Evolutionary conservation across 35 echinoderm and acorn worm genomes (phyloP).

Genomic region (Strongylocentrotus purpuratus): DNA sequence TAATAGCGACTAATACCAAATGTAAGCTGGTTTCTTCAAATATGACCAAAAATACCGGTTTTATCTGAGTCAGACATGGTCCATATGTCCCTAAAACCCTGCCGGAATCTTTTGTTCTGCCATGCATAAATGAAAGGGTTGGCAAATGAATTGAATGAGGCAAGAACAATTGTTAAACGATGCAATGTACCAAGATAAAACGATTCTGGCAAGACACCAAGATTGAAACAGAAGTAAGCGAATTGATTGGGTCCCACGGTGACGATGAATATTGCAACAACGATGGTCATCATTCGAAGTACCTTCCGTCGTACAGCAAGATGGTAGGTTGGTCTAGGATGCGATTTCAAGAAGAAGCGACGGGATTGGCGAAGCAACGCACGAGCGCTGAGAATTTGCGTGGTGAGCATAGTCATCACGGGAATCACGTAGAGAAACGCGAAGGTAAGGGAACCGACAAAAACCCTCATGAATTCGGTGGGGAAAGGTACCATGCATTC

Average conservation of each 20-base stretch:
- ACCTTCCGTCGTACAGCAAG: background rate
- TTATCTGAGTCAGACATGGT: background rate
- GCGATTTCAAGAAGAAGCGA: background rate
- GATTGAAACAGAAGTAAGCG: background rate
- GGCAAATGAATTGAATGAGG: background rate
- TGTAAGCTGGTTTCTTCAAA: background rate
- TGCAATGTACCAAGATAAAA: background rate
- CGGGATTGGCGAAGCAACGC: background rate
- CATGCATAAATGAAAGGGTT: constrained; percentile 2
- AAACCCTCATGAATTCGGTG: background rate
- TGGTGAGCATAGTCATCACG: background rate
- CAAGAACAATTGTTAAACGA: background rate
- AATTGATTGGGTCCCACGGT: background rate
- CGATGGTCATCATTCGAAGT: background rate
- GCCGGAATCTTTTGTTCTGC: background rate
- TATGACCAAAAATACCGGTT: background rate
- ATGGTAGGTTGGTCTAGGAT: background rate
- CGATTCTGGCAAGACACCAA: background rate
- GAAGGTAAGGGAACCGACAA: background rate
- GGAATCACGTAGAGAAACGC: background rate
- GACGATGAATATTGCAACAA: background rate
- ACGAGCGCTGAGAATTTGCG: background rate
- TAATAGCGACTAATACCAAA: no score
- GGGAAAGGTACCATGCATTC: background rate
- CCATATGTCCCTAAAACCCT: background rate